A percentile compares a stretch with the other conserved stretches of the same genome.
phyloP scores from a whole-genome alignment of 2,113 vertebrate species.

The Nerophis lumbriciformis region DNA sequence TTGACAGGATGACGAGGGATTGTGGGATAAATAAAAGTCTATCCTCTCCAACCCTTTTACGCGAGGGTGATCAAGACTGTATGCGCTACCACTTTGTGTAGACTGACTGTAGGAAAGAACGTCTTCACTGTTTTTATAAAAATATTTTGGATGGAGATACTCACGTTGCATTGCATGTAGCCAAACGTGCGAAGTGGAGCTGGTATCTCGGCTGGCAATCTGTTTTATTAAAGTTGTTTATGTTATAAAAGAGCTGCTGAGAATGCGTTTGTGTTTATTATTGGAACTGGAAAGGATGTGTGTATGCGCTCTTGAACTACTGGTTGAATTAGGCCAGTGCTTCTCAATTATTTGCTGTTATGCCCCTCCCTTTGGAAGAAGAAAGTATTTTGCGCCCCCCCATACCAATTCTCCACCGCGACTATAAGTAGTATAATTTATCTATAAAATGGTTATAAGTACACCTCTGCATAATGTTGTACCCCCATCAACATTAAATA shows the following conservation, averaged over 20 bases:
- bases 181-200: background rate
- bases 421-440: too few species aligned
- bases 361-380: too few species aligned
- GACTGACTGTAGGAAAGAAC: conserved; percentile 35
- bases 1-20: conserved; percentile 43
- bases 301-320: conserved; percentile 34
- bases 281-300: conserved; percentile 13
- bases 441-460: too few species aligned
- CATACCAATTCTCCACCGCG: too few species aligned
- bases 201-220: conserved; percentile 23
- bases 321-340: conserved; percentile 24
- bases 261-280: conserved; percentile 14
- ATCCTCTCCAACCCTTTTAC: too few species aligned
- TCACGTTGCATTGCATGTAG: background rate
- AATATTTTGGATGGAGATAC: background rate
- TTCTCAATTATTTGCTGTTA: too few species aligned
- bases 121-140: conserved; percentile 48
- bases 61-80: too few species aligned
- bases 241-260: conserved; percentile 1
- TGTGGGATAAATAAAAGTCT: too few species aligned
- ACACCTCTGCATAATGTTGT: too few species aligned
- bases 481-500: too few species aligned
- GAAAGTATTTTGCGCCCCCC: too few species aligned
- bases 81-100: too few species aligned
- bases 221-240: conserved; percentile 46